These are phyloP conservation scores for Caenorhabditis zanzibari DNA, from an alignment of 2,888 invertebrate genomes.

Conservation along the genomic window DNA sequence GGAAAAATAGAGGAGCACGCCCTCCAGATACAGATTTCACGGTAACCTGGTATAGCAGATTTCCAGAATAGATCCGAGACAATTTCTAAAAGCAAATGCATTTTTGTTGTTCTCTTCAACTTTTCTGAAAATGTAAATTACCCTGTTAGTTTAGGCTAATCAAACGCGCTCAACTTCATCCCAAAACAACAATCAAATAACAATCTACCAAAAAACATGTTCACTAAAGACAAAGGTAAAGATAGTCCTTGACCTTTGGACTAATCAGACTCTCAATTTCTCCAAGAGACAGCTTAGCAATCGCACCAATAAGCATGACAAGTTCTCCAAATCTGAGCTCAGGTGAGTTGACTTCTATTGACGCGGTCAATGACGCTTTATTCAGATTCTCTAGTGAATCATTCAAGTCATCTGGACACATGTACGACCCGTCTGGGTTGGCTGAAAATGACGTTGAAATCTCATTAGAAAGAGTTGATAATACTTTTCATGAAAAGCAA, in stretches of 20 bases:
- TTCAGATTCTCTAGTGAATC: neutral
- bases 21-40: too few relatives aligned
- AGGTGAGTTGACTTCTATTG: neutral
- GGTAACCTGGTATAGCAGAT: too few relatives aligned
- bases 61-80: too few relatives aligned
- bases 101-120: too few relatives aligned
- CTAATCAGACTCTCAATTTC: neutral
- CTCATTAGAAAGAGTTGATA: neutral
- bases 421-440: neutral
- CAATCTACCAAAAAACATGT: neutral
- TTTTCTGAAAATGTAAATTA: too few relatives aligned
- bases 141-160: too few relatives aligned
- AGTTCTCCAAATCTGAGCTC: neutral
- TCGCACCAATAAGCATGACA: neutral
- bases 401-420: neutral
- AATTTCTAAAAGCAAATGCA: too few relatives aligned
- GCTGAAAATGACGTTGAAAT: neutral
- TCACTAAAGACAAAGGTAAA: neutral
- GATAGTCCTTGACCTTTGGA: neutral
- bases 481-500: conserved; percentile 10
- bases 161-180: too few relatives aligned
- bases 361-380: neutral
- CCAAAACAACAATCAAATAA: neutral
- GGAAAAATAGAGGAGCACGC: too few relatives aligned
- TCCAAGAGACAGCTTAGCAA: neutral